Conservation (phyloP, 2,113 vertebrate species). For the Sitta europaea region DNA sequence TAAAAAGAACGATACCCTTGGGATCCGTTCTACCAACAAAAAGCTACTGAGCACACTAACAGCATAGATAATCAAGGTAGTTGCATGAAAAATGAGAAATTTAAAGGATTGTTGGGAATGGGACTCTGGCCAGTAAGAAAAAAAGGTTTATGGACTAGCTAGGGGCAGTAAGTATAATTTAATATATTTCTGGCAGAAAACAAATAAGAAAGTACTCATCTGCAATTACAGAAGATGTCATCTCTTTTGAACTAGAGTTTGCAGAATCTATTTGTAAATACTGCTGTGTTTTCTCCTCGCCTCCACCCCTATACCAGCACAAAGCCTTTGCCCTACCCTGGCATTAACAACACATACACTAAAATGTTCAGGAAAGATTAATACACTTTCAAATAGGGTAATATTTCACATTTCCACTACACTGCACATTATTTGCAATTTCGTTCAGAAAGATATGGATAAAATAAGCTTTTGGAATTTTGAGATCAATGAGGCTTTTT, state of each 20-base stretch:
- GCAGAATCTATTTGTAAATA: constrained; percentile 52
- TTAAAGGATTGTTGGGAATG: constrained; percentile 46
- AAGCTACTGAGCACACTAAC: constrained; percentile 14
- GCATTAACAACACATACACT: not conserved
- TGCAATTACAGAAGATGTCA: constrained; percentile 57
- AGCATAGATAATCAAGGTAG: constrained; percentile 51
- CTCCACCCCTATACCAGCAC: not conserved
- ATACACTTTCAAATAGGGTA: not conserved
- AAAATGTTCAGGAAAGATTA: constrained; percentile 14
- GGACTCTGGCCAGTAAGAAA: constrained; percentile 23
- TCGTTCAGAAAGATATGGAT: not conserved
- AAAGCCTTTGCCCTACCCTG: not conserved
- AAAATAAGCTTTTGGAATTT: not conserved
- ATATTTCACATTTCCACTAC: constrained; percentile 10
- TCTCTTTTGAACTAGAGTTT: constrained; percentile 46
- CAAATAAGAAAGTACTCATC: constrained; percentile 47
- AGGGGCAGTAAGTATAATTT: constrained; percentile 42
- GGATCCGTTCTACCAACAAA: constrained; percentile 7
- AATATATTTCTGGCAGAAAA: constrained; percentile 60
- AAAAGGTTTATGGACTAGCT: constrained; percentile 20
- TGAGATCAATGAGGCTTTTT: not conserved
- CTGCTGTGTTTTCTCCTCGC: not conserved
- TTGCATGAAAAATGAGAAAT: constrained; percentile 48
- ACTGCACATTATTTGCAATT: not conserved
- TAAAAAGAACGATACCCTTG: constrained; percentile 37